A percentile compares a stretch with the other conserved stretches of the same genome.
Evolutionary conservation across 2,113 vertebrate genomes (phyloP).

Genomic region (Barbus barbus): DNA sequence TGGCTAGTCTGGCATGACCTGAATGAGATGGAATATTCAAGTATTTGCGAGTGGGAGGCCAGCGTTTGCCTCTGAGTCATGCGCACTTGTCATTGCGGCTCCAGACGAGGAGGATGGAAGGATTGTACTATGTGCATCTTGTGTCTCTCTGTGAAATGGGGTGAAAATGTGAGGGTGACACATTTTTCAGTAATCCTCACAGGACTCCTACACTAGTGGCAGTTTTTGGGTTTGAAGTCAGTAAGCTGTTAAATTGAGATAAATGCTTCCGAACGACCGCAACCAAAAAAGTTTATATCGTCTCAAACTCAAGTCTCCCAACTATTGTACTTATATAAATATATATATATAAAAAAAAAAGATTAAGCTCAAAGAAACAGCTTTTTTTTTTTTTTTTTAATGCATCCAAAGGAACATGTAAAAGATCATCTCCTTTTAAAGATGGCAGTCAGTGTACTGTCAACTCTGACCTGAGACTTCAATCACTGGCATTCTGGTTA

Average conservation of each 20-base stretch:
- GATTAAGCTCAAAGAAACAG: neutral
- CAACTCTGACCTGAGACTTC: too few species aligned
- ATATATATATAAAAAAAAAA: too few species aligned
- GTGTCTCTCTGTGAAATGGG: constrained; percentile 27
- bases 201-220: constrained; percentile 13
- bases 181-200: constrained; percentile 25
- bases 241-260: constrained; percentile 13
- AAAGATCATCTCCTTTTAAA: neutral
- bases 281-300: constrained; percentile 5
- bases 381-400: neutral
- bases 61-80: constrained; percentile 38
- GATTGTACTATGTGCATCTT: constrained; percentile 21
- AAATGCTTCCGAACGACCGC: neutral
- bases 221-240: constrained; percentile 15
- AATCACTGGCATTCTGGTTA: too few species aligned
- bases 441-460: too few species aligned
- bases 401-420: neutral
- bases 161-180: constrained; percentile 23
- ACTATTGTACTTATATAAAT: neutral
- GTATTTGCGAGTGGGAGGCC: constrained; percentile 12
- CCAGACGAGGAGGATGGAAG: neutral
- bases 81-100: neutral
- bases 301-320: neutral
- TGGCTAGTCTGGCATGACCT: constrained; percentile 35
- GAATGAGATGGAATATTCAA: constrained; percentile 22